Evolutionary conservation across 2,797 vertebrate genomes (phyloP), one percentile per base, ranked within the genome.

Genomic region (Enteromius viviparus): DNA sequence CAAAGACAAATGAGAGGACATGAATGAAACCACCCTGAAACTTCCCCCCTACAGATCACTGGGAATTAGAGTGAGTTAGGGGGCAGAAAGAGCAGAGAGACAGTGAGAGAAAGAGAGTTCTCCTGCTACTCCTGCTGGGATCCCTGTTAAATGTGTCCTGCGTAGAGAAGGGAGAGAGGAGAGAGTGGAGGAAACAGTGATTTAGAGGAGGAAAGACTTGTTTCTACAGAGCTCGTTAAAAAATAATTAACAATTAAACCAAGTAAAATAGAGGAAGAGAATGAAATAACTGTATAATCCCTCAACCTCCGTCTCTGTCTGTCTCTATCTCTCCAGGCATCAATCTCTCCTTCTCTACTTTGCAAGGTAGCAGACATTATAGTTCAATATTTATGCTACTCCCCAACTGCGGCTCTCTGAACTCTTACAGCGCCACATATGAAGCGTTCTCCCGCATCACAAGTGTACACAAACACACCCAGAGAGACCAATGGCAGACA

Each of bases 1-100:
- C 82, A 83, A 23, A 83, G 82, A 83, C 75, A 71, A 78, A 83
- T 78, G 75, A 78, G 66, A 78, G 53, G 82, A 83, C 75, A 83
- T 83, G 75, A 83, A 78, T 83, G 75, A 83, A 83, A 83, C 75
- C 75, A 83, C 75, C 82, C 75, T 77, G 75, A 83, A 78, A 60
- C 74, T 47, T 32, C 82, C 66, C 75, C 82, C 76, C 40, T 26
- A 62, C 75, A 76, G 81, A 77, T 77, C 64, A 76, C 19, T 83
- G 81, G 74, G 81, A 83, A 72, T 82, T 77, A 64, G 23, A 80
- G 79, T 81, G 78, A 82, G 79, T 76, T 66, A 81, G 55, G 75
- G 72, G 62, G 60, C 75, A 53, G 74, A 83, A 42, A 26, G 53
- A 70, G 19, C 58, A 83, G 64, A 65, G 58, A 62, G 79, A 82